These are phyloP conservation scores for Anguilla marmorata DNA, from an alignment of 2,797 vertebrate species.

Conservation along the genomic window DNA sequence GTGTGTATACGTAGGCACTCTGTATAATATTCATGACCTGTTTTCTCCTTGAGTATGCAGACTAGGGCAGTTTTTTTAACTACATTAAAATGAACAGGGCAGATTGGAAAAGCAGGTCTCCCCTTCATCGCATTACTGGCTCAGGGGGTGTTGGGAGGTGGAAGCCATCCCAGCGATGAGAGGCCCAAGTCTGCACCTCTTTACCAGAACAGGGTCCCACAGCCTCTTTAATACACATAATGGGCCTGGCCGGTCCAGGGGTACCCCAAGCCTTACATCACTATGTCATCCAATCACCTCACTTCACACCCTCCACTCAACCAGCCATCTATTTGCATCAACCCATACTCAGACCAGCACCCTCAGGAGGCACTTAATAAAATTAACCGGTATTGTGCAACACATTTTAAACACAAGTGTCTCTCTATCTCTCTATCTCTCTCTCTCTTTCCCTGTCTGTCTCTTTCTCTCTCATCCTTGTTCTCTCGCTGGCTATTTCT, in stretches of 20 bases:
- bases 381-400: slow-evolving; percentile 78
- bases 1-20: neutral
- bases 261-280: slow-evolving; percentile 48
- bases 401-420: slow-evolving; percentile 71
- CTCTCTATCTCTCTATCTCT: slow-evolving; percentile 45
- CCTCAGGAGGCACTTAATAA: slow-evolving; percentile 72
- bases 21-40: neutral
- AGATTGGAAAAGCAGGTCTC: slow-evolving; percentile 50
- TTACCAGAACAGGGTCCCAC: slow-evolving; percentile 59
- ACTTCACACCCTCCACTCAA: slow-evolving; percentile 76
- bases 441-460: slow-evolving; percentile 43
- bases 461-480: slow-evolving; percentile 24
- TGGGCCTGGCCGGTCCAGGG: slow-evolving; percentile 72
- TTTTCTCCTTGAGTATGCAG: slow-evolving; percentile 50
- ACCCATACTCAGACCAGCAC: slow-evolving; percentile 62
- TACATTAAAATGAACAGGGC: slow-evolving; percentile 41
- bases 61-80: slow-evolving; percentile 39
- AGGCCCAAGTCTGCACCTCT: slow-evolving; percentile 56
- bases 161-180: slow-evolving; percentile 66
- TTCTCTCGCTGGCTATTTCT: neutral
- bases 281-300: slow-evolving; percentile 76
- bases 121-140: slow-evolving; percentile 67
- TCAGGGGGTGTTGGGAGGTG: slow-evolving; percentile 54
- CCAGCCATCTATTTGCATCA: slow-evolving; percentile 75
- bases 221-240: slow-evolving; percentile 76